A percentile compares a stretch with the other conserved stretches of the same genome.
These are phyloP conservation scores for Drosophila prolongata DNA, from an alignment of 2,888 invertebrate species.

Conservation along the genomic window DNA sequence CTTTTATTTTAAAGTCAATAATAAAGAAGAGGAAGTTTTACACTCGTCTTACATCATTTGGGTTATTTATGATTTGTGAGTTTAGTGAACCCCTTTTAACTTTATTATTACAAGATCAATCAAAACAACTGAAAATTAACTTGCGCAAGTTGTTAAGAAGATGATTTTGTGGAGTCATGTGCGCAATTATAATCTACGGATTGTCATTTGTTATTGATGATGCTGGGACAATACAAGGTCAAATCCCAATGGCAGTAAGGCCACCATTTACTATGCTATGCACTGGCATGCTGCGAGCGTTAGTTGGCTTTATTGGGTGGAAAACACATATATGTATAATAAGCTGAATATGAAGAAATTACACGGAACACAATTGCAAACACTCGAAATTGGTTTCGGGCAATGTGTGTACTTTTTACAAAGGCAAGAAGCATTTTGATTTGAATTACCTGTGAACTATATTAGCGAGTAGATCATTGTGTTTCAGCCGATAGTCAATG, in stretches of 20 bases:
- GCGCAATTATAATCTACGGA: neutral
- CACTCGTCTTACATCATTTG: neutral
- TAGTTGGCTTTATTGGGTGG: conserved; percentile 8
- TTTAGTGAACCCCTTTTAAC: no score
- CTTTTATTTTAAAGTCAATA: no score
- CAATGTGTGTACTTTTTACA: neutral
- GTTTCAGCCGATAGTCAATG: conserved; percentile 94
- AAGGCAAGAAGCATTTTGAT: neutral
- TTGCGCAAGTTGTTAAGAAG: no score
- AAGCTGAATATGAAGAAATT: conserved; percentile 14
- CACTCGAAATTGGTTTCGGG: neutral
- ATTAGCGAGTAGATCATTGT: conserved; percentile 96
- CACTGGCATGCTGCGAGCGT: conserved; percentile 22
- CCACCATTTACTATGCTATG: conserved; percentile 1
- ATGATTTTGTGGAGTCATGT: neutral
- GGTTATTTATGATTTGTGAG: neutral
- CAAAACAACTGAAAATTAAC: neutral
- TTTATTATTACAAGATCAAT: neutral
- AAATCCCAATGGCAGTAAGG: neutral
- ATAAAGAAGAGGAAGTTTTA: neutral
- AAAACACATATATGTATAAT: conserved; percentile 10
- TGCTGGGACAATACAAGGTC: conserved; percentile 2
- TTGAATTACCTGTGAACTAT: conserved; percentile 93
- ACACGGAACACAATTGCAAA: conserved; percentile 24
- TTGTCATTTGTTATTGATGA: conserved; percentile 7